phyloP scores from a whole-genome alignment of 2,113 vertebrate species.

The Crotalus viridis region DNA sequence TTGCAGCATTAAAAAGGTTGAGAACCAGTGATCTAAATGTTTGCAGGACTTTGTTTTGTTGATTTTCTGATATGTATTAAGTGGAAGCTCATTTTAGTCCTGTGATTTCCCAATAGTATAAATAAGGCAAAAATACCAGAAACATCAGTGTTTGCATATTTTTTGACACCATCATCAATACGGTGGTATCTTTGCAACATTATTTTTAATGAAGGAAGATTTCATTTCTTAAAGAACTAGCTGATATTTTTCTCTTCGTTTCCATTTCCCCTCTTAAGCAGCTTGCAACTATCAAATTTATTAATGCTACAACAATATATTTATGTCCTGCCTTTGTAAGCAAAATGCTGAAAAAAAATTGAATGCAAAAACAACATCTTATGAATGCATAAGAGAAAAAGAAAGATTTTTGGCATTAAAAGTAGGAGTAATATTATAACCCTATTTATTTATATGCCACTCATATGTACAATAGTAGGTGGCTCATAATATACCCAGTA shows the following conservation, averaged over 20 bases:
- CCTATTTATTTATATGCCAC: neutral
- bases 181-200: neutral
- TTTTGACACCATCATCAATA: neutral
- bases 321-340: neutral
- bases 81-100: neutral
- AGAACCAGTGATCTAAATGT: neutral
- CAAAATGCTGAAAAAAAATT: neutral
- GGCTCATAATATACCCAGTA: neutral
- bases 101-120: neutral
- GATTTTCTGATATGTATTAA: neutral
- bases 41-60: neutral
- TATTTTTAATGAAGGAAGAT: neutral
- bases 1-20: too few species aligned
- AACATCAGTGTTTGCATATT: neutral
- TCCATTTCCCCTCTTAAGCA: neutral
- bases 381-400: neutral
- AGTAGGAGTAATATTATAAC: neutral
- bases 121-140: neutral
- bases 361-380: neutral
- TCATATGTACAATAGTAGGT: neutral
- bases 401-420: neutral
- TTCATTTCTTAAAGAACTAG: neutral
- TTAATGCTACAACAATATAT: neutral
- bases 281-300: neutral
- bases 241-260: neutral